A percentile compares a stretch with the other conserved stretches of the same genome.
phyloP scores from a whole-genome alignment of 2,888 invertebrate species.

The Euspilapteryx auroguttella region DNA sequence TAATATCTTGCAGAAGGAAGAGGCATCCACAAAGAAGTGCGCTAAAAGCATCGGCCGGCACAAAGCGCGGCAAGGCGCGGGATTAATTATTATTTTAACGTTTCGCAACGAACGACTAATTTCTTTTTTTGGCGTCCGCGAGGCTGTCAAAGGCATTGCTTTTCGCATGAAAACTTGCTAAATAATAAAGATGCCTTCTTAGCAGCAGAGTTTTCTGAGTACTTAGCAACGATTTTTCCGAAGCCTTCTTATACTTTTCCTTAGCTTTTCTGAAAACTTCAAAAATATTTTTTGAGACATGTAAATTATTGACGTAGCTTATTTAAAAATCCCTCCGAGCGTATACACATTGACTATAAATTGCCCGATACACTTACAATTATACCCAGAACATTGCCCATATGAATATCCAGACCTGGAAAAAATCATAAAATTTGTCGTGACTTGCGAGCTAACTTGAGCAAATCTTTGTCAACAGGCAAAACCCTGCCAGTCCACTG shows the following conservation, averaged over 20 bases:
- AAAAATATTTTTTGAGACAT: too few species aligned
- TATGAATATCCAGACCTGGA: too few species aligned
- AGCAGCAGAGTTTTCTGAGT: constrained; percentile 34
- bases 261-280: too few species aligned
- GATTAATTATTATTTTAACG: constrained; percentile 62
- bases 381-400: too few species aligned
- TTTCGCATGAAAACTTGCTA: constrained; percentile 50
- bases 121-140: constrained; percentile 42
- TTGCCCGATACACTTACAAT: too few species aligned
- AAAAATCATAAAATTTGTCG: too few species aligned
- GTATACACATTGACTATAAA: too few species aligned
- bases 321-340: too few species aligned
- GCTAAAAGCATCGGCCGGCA: constrained; percentile 32
- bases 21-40: constrained; percentile 32
- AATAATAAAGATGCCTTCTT: constrained; percentile 52
- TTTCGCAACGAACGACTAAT: constrained; percentile 24
- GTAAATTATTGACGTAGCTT: too few species aligned
- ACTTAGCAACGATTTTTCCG: constrained; percentile 33
- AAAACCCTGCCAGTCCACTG: constrained; percentile 91
- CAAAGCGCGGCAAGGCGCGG: constrained; percentile 29
- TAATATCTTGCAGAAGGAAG: constrained; percentile 43
- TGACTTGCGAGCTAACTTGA: too few species aligned
- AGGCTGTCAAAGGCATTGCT: constrained; percentile 56
- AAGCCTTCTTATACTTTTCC: too few species aligned
- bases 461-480: too few species aligned